Base-by-base conservation (phyloP, 92 coral and sea anemone species). In the Paragorgia papillata region DNA sequence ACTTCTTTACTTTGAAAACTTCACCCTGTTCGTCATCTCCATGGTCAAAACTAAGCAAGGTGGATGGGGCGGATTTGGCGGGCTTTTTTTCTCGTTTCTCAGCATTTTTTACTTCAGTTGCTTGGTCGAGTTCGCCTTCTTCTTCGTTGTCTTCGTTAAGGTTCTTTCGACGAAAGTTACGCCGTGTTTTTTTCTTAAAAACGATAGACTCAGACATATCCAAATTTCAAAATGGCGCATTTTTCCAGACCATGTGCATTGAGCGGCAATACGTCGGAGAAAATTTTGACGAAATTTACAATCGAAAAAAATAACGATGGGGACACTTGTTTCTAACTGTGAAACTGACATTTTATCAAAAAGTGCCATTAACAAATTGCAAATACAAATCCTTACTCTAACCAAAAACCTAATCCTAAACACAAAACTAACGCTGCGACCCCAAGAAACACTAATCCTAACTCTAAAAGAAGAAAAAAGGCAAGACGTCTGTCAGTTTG, bases 151-250 rank as follows among this genome's bases (percentile, higher is more conserved):
- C 92, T 51, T 83, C 88, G 37, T 83, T 76, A 0, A 86, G 58
- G 73, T 84, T 81, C 80, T 95, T 95, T 76, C 79, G 86, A 44
- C 99, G 90, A 81, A 95, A 95, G 56, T 91, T 95, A 26, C 99
- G 92, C 49, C 81, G 85, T 7, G 81, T 57, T 19, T 88, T 84
- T 74, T 89, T 95, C 79, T 90, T 90, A 83, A 95, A 95, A 85
- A 91, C 64, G 2, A 55, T 41, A 30, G 62, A 9, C 24, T 71
- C 78, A 17, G 78, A 48, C 78, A 71, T 71, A 51, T 1, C 37
- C 29, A 15, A 56, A 49, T 53, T 71, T 71, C 78, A 71, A 71
- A 71, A 71, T 71, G 78, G 78, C 64, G 62, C 30, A 56, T 56
- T 14, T 56, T 46, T 46, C n/a, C 3, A 73, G 66, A 70, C 49